Evolutionary conservation across 2,888 invertebrate species (phyloP), one percentile per base, ranked within the genome.

Genomic region (Hipparchia semele): DNA sequence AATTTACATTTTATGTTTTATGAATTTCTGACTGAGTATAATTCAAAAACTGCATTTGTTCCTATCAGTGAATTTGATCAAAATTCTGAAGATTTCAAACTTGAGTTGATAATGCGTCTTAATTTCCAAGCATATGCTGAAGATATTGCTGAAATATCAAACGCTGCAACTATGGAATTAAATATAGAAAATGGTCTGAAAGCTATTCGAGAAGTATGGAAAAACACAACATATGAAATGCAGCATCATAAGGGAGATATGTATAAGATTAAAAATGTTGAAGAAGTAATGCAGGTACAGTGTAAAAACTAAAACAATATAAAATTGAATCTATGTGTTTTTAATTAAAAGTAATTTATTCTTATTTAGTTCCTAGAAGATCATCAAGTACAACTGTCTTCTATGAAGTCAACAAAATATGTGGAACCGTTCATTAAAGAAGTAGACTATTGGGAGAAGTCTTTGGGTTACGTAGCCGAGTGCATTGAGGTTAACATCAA

Each of bases 371-470:
- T 95, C 66, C 89, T 98, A 61, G 98, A 98, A 90, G 98, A 98
- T 78, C 97, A 98, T 85, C 96, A 97, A 91, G 96, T 97, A 45
- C 96, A 96, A 80, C 91, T 98, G 65, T 96, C 97, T 0, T 95
- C 97, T 0, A 98, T 98, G 97, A 98, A 98, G 87, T 96, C 98
- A 0, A 98, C 98, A 0, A 95, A 96, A 83, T 97, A 96, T 88
- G 98, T 98, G 0, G 97, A 98, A 83, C 97, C 98, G 0, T 98
- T 98, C 85, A 95, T 96, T 60, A 95, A 95, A 83, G 96, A 97
- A 84, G 98, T 98, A 0, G 97, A 98, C 83, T 96, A 96, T 83
- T 98, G 98, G 98, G 98, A 98, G 87, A 96, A 97, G 80, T 95
- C 96, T 0, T 90, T 98, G 73, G 97, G 98, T 2, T 96, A 96